Conservation (phyloP, 2,888 invertebrate species). For the Acleris literana region DNA sequence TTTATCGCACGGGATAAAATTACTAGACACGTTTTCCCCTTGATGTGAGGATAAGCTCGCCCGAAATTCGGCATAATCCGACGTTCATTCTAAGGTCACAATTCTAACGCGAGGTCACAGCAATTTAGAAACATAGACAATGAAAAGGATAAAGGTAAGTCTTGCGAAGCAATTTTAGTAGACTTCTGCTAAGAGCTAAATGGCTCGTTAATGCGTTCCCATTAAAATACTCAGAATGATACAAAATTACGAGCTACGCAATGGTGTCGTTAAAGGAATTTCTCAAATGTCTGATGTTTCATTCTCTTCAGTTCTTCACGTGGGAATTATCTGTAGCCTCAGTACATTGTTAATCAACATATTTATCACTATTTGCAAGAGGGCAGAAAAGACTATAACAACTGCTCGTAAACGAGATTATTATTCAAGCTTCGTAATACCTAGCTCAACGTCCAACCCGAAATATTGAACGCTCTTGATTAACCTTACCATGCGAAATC, state of each 20-base stretch:
- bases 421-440: too few relatives aligned
- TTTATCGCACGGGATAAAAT: conserved; percentile 28
- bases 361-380: too few relatives aligned
- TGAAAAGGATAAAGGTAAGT: conserved; percentile 9
- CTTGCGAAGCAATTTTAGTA: not conserved
- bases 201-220: conserved; percentile 18
- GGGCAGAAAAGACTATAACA: too few relatives aligned
- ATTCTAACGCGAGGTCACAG: conserved; percentile 21
- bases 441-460: too few relatives aligned
- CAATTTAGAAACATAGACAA: conserved; percentile 2
- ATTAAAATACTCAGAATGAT: conserved; percentile 4
- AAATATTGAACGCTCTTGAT: too few relatives aligned
- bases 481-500: too few relatives aligned
- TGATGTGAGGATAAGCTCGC: conserved; percentile 16
- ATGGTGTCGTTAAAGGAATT: conserved; percentile 8
- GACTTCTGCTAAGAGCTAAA: conserved; percentile 18
- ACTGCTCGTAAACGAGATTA: too few relatives aligned
- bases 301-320: too few relatives aligned
- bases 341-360: too few relatives aligned
- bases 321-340: too few relatives aligned
- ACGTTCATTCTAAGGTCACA: conserved; percentile 24
- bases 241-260: conserved; percentile 15
- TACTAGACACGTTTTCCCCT: conserved; percentile 19
- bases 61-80: conserved; percentile 23
- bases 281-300: not conserved